Evolutionary conservation across 2,113 vertebrate species (phyloP), one percentile per base, ranked within the genome.

Genomic region (Pantherophis guttatus): DNA sequence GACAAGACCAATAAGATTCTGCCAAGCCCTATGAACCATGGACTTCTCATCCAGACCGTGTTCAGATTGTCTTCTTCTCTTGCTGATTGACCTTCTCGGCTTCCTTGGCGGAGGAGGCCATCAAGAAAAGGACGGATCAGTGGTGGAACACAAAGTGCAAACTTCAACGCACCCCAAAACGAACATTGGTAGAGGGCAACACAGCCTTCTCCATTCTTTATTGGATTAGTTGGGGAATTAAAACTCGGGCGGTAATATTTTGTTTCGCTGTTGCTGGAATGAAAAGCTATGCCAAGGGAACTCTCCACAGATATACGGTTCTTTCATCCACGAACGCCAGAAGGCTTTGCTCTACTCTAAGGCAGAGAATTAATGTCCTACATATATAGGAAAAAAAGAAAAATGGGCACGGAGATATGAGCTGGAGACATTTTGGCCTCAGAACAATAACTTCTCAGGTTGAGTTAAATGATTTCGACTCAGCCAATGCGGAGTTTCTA

Each of bases 381-480:
- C 93, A 96, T 94, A 59, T 13, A 33, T 33, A 92, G 93, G 93
- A 94, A 81, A 94, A 81, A 94, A 94, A 86, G 94, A 92, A 96
- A 94, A 96, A 96, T 92, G 70, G 87, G 95, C 94, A 26, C 9
- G 15, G 92, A 93, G 95, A 94, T 97, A 97, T 96, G 97, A 97
- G 95, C 93, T 93, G 89, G 97, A 97, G 96, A 96, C 94, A 75
- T 92, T 95, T 91, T 87, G 95, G 96, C 95, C 97, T 97, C 97
- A 93, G 96, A 97, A 97, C 97, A 96, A 97, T 97, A 97, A 96
- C 97, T 97, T 59, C 53, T 55, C 21, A 12, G 91, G 96, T 92
- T 0, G 88, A 97, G 70, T 93, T 95, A 93, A 96, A 92, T 9
- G 94, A 92, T 95, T 93, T 93, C 92, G 96, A 95, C 89, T 94